phyloP scores from a whole-genome alignment of 2,888 invertebrate genomes.

The Erebia palarica region DNA sequence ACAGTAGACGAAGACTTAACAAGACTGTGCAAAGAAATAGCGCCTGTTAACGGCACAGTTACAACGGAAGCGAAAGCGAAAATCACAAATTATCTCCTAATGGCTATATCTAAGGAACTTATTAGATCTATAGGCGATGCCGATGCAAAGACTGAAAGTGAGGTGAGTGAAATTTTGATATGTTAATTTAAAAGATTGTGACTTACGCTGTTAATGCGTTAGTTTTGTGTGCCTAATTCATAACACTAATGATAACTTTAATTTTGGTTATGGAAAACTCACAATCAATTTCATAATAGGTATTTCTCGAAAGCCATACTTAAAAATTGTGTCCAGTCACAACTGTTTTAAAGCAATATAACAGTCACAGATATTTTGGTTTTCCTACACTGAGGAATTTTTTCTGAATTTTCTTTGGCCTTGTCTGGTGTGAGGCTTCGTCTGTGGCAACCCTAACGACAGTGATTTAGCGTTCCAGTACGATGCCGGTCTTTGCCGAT shows the following conservation, averaged over 20 bases:
- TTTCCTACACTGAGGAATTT: too few species aligned
- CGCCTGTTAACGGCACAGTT: slow-evolving; percentile 58
- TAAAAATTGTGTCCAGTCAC: too few species aligned
- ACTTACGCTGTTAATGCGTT: slow-evolving; percentile 65
- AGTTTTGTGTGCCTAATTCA: slow-evolving; percentile 43
- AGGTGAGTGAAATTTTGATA: slow-evolving; percentile 60
- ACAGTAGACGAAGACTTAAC: slow-evolving; percentile 69
- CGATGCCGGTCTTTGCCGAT: too few species aligned
- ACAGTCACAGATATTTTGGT: too few species aligned
- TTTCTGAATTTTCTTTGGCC: too few species aligned
- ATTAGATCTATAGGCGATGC: slow-evolving; percentile 78
- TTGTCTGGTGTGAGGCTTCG: too few species aligned
- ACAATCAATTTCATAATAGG: background rate
- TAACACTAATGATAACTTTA: slow-evolving; percentile 43
- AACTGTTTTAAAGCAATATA: too few species aligned
- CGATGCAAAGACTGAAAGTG: slow-evolving; percentile 78
- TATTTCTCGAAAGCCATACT: background rate
- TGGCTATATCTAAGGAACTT: slow-evolving; percentile 79
- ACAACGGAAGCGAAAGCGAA: slow-evolving; percentile 74
- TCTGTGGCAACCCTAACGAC: too few species aligned
- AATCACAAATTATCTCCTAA: slow-evolving; percentile 78
- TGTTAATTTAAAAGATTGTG: slow-evolving; percentile 50
- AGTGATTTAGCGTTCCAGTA: too few species aligned
- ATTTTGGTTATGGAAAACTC: slow-evolving; percentile 54
- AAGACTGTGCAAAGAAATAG: slow-evolving; percentile 69